phyloP scores from a whole-genome alignment of 1,140 invertebrate genomes.

The Trinorchestia longiramus region DNA sequence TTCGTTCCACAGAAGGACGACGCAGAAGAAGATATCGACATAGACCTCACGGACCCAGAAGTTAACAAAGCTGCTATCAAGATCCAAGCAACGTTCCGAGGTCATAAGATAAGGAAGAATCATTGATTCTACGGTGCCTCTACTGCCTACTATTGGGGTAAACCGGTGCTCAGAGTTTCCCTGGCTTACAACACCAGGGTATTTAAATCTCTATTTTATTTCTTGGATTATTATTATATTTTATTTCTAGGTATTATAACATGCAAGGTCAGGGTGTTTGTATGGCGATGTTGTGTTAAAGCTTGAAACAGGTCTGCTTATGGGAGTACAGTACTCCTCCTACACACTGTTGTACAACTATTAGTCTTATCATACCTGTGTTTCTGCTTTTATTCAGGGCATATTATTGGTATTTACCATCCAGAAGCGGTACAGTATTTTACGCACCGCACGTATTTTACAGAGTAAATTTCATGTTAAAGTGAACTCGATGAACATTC shows the following conservation, averaged over 20 bases:
- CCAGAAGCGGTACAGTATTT: not conserved
- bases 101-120: constrained; percentile 86
- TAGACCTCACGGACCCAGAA: constrained; percentile 75
- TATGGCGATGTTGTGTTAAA: not conserved
- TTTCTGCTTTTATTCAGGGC: not conserved
- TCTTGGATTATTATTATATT: not conserved
- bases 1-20: constrained; percentile 36
- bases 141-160: not conserved
- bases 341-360: not conserved
- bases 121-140: constrained; percentile 20
- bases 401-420: not conserved
- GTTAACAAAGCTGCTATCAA: constrained; percentile 88
- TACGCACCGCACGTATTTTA: not conserved
- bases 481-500: too few relatives aligned
- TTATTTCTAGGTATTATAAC: not conserved
- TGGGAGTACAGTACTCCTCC: not conserved
- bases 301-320: not conserved
- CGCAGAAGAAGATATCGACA: constrained; percentile 68
- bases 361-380: not conserved
- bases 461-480: too few relatives aligned
- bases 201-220: not conserved
- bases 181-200: not conserved
- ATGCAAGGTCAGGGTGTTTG: not conserved
- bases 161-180: not conserved
- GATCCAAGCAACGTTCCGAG: constrained; percentile 92